phyloP scores from a whole-genome alignment of 2,113 vertebrate species.

The sheep (Ovis aries) region DNA sequence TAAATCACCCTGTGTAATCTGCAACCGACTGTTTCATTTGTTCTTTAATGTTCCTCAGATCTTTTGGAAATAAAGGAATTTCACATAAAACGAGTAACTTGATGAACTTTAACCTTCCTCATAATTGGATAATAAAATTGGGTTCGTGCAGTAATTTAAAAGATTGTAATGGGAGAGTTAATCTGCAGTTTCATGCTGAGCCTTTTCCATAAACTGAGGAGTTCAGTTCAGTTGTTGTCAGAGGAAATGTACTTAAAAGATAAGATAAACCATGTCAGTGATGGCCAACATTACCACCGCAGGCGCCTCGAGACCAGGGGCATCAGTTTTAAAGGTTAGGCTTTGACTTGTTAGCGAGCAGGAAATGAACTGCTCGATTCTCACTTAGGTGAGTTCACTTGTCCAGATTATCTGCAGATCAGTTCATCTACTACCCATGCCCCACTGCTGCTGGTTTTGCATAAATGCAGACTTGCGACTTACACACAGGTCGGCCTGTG shows the following conservation, averaged over 20 bases:
- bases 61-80: slow-evolving; percentile 39
- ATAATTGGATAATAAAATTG: slow-evolving; percentile 50
- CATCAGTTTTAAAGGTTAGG: neutral
- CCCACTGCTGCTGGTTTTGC: neutral
- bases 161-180: neutral
- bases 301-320: neutral
- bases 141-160: slow-evolving; percentile 15
- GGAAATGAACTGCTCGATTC: neutral
- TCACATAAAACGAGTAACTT: slow-evolving; percentile 22
- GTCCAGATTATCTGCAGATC: neutral
- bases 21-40: neutral
- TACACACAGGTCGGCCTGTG: neutral
- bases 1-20: neutral
- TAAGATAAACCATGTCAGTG: neutral
- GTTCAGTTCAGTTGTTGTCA: neutral
- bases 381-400: neutral
- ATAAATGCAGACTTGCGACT: neutral
- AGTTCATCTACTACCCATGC: neutral
- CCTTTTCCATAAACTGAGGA: neutral
- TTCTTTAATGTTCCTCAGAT: slow-evolving; percentile 24
- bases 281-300: neutral
- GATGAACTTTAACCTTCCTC: slow-evolving; percentile 51
- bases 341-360: neutral
- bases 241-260: neutral
- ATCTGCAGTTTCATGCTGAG: neutral